Evolutionary conservation across 2,113 vertebrate genomes (phyloP).

Genomic region (Polypterus senegalus): DNA sequence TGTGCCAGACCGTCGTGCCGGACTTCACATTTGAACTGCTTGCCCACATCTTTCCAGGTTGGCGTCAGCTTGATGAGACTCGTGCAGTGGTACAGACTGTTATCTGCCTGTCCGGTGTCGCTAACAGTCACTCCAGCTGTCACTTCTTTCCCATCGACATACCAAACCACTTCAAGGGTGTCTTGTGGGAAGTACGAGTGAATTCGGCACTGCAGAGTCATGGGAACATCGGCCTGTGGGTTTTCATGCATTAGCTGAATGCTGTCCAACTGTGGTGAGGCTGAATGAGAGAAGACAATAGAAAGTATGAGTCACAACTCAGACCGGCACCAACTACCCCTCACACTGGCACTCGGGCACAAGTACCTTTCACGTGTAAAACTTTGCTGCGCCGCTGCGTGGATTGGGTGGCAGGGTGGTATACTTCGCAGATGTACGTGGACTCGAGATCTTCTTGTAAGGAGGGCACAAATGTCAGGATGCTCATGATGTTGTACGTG

Average conservation of each 20-base stretch:
- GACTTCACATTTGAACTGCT: constrained; percentile 14
- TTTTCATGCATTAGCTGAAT: not conserved
- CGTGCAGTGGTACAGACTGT: constrained; percentile 6
- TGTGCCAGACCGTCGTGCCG: constrained; percentile 3
- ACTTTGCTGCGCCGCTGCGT: not conserved
- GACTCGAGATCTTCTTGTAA: constrained; percentile 6
- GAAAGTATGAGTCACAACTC: not conserved
- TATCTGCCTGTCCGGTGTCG: not conserved
- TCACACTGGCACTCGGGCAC: not conserved
- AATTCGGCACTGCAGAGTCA: constrained; percentile 11
- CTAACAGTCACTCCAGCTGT: not conserved
- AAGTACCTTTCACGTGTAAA: constrained; percentile 4
- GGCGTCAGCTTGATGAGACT: constrained; percentile 4
- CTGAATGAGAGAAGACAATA: constrained; percentile 3
- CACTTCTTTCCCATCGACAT: not conserved
- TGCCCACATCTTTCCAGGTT: not conserved
- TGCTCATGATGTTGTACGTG: constrained; percentile 5
- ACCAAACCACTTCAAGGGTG: not conserved
- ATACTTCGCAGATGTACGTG: constrained; percentile 12
- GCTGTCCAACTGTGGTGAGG: not conserved
- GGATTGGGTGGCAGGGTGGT: constrained; percentile 2
- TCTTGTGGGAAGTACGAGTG: constrained; percentile 11
- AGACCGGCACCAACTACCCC: not conserved
- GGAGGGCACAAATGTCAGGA: constrained; percentile 7
- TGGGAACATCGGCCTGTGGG: not conserved